These are phyloP conservation scores for Monodelphis domestica DNA, from an alignment of 2,797 vertebrate species.

Conservation along the genomic window DNA sequence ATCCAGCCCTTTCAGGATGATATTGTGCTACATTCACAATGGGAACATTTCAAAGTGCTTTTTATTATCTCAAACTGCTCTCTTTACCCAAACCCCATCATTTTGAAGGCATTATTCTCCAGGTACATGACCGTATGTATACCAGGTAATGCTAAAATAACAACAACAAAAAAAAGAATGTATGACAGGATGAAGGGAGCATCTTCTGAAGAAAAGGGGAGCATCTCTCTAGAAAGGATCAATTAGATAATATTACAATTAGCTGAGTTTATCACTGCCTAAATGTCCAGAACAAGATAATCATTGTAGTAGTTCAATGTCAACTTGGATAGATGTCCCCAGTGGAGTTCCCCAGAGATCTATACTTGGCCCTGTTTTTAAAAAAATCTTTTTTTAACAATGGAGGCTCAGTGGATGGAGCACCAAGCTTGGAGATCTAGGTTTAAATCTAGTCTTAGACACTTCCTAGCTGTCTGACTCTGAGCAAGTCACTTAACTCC, in stretches of 20 bases:
- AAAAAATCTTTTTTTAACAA: not conserved
- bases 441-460: too few relatives aligned
- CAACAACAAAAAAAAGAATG: not conserved
- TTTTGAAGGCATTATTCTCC: not conserved
- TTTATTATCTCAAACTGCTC: not conserved
- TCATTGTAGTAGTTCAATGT: not conserved
- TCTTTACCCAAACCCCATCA: not conserved
- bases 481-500: too few relatives aligned
- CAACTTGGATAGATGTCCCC: not conserved
- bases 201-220: not conserved
- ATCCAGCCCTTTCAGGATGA: not conserved
- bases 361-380: not conserved
- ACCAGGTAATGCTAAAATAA: not conserved
- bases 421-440: too few relatives aligned
- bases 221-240: not conserved
- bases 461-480: too few relatives aligned
- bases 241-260: not conserved
- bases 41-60: not conserved
- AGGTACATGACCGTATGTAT: not conserved
- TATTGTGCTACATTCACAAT: not conserved
- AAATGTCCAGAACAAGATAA: not conserved
- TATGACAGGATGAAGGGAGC: not conserved
- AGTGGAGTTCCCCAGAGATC: not conserved
- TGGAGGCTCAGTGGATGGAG: too few relatives aligned
- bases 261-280: not conserved